phyloP scores from a whole-genome alignment of 23 tunicate genomes.

The Halocynthia aurantium region DNA sequence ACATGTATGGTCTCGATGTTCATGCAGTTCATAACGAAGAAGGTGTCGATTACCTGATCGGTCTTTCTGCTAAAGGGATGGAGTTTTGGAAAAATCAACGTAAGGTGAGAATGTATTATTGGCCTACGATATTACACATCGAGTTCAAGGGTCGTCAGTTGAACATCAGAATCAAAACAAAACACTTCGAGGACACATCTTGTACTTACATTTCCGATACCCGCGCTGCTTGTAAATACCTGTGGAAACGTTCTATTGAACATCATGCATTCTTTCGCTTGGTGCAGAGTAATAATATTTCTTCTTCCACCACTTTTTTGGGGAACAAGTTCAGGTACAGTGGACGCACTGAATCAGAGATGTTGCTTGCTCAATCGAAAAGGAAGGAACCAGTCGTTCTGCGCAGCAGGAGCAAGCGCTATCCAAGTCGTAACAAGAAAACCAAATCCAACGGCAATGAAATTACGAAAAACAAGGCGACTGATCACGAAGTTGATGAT shows the following conservation, averaged over 20 bases:
- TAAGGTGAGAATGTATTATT: conserved; percentile 55
- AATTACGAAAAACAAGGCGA: conserved; percentile 3
- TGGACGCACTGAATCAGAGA: conserved; percentile 56
- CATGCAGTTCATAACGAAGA: conserved; percentile 55
- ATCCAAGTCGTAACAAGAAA: conserved; percentile 23
- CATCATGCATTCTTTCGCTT: conserved; percentile 76
- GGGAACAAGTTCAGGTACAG: conserved; percentile 54
- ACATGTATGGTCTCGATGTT: conserved; percentile 80
- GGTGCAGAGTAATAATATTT: conserved; percentile 28
- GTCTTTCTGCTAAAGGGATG: conserved; percentile 80
- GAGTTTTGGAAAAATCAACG: conserved; percentile 71
- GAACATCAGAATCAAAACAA: conserved; percentile 45
- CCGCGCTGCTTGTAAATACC: conserved; percentile 27
- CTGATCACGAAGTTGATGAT: not conserved
- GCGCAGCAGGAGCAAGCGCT: conserved; percentile 59
- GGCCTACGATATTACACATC: conserved; percentile 58
- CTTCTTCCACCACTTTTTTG: conserved; percentile 34
- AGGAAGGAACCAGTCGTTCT: conserved; percentile 68
- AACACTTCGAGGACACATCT: conserved; percentile 28
- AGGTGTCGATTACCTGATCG: conserved; percentile 51
- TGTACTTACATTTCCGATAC: conserved; percentile 26
- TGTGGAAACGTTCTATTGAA: conserved; percentile 77
- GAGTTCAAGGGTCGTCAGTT: conserved; percentile 52
- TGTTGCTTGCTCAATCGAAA: conserved; percentile 49
- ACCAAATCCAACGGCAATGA: not conserved